A percentile compares a stretch with the other conserved stretches of the same genome.
These are phyloP conservation scores for Drosophila lacicola DNA, from an alignment of 2,888 invertebrate genomes.

Conservation along the genomic window DNA sequence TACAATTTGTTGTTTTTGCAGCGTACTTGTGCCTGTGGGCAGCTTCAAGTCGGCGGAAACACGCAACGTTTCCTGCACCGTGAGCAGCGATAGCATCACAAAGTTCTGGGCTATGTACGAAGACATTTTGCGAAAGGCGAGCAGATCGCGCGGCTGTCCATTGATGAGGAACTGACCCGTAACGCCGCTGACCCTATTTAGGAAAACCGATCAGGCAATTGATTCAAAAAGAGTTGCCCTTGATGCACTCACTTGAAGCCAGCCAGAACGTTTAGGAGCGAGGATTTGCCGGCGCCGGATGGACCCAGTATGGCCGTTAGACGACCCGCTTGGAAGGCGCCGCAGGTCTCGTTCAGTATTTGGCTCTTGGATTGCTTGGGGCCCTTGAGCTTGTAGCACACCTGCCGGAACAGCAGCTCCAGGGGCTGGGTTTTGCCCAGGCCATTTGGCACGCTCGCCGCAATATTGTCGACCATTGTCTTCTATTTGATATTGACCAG, in stretches of 20 bases:
- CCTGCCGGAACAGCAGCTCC: slow-evolving; percentile 72
- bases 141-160: slow-evolving; percentile 88
- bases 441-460: slow-evolving; percentile 17
- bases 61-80: slow-evolving; percentile 92
- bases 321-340: slow-evolving; percentile 87
- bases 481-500: background rate
- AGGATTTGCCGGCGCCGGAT: slow-evolving; percentile 92
- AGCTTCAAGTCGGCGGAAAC: slow-evolving; percentile 94
- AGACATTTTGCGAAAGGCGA: slow-evolving; percentile 87
- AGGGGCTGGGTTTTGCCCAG: slow-evolving; percentile 34
- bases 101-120: slow-evolving; percentile 96
- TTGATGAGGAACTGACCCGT: slow-evolving; percentile 90
- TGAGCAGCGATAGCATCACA: slow-evolving; percentile 91
- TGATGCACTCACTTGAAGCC: slow-evolving; percentile 88
- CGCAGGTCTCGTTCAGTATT: slow-evolving; percentile 87
- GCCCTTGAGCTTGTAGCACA: slow-evolving; percentile 67
- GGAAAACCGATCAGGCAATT: background rate
- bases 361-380: slow-evolving; percentile 44
- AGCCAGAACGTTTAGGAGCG: slow-evolving; percentile 90
- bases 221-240: fast-evolving
- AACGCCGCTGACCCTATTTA: slow-evolving; percentile 81
- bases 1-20: slow-evolving; percentile 90
- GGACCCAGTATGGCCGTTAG: slow-evolving; percentile 89
- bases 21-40: slow-evolving; percentile 86
- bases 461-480: slow-evolving; percentile 57